Base-by-base conservation (phyloP, 2,888 invertebrate species). In the Coronaproctus castanopsis region DNA sequence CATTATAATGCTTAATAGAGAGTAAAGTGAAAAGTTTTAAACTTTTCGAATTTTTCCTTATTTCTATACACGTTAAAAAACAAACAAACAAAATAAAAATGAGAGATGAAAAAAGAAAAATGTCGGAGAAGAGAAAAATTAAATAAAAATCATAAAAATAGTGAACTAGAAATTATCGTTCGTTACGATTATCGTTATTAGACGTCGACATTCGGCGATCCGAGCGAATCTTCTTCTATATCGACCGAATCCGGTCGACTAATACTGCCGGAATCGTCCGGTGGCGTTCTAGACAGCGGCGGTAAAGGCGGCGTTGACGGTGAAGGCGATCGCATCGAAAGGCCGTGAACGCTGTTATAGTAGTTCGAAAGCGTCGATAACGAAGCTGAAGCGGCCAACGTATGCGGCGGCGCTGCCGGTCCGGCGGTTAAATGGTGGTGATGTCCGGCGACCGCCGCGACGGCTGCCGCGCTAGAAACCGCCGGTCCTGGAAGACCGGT, bases 181-280 rank as follows among this genome's bases (percentile, higher is more conserved):
- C n/a, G n/a, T n/a, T n/a, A n/a, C n/a, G n/a, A n/a, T 48, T 21
- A 24, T 23, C 54, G 18, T 36, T 18, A 50, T 62, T 62, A 64
- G 51, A 65, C 64, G 48, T 63, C 63, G 52, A 64, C 59, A 51
- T 64, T 60, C 24, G 66, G 67, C 51, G 67, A 67, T 56, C 64
- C 63, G 22, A 66, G 66, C 56, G 63, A 64, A 57, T 67, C 66
- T 54, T 67, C 67, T 52, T 68, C 67, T 14, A 67, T 66, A 58
- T 68, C 67, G 48, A 67, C 65, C 20, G 67, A 67, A 55, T 66
- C 67, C 14, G 67, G 65, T 54, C 66, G 24, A 64, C 66, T 61
- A n/a, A n/a, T n/a, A n/a, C n/a, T n/a, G n/a, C n/a, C n/a, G n/a
- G n/a, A n/a, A n/a, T n/a, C n/a, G n/a, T n/a, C n/a, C 57, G 62